Evolutionary conservation across 2,113 vertebrate genomes (phyloP).

Genomic region (Montifringilla adamsi): DNA sequence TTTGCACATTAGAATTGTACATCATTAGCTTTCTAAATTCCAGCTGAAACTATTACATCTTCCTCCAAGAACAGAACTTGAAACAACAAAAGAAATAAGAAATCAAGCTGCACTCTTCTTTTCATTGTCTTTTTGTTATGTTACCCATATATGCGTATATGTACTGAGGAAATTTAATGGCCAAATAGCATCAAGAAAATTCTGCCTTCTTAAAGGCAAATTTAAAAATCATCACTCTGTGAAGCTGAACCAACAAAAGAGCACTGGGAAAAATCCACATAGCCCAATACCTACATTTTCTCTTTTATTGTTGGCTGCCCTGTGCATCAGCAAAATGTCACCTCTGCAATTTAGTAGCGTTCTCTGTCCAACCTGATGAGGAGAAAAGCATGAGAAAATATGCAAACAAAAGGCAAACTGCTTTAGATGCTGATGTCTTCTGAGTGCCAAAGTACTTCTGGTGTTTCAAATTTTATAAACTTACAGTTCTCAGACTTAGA

Average conservation of each 20-base stretch:
- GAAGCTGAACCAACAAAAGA: neutral
- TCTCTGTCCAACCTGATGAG: neutral
- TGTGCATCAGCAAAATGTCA: neutral
- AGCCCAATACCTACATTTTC: neutral
- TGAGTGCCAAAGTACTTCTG: neutral
- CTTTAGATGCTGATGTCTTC: neutral
- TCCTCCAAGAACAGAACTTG: neutral
- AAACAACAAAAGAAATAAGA: conserved; percentile 27
- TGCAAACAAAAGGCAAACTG: neutral
- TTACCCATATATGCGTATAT: neutral
- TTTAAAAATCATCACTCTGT: neutral
- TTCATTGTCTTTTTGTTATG: neutral
- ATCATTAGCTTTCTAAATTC: conserved; percentile 32
- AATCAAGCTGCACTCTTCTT: neutral
- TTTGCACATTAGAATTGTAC: conserved; percentile 33
- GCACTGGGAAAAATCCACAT: neutral
- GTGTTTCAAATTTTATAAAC: neutral
- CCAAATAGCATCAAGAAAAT: neutral
- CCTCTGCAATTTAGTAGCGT: neutral
- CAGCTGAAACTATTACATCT: conserved; percentile 10
- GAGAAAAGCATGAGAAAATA: neutral
- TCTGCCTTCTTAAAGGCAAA: neutral
- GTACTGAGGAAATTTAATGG: neutral
- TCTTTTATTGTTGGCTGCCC: neutral
- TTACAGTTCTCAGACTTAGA: neutral